phyloP scores from a whole-genome alignment of 2,888 invertebrate species.

The Xylophagus ater region DNA sequence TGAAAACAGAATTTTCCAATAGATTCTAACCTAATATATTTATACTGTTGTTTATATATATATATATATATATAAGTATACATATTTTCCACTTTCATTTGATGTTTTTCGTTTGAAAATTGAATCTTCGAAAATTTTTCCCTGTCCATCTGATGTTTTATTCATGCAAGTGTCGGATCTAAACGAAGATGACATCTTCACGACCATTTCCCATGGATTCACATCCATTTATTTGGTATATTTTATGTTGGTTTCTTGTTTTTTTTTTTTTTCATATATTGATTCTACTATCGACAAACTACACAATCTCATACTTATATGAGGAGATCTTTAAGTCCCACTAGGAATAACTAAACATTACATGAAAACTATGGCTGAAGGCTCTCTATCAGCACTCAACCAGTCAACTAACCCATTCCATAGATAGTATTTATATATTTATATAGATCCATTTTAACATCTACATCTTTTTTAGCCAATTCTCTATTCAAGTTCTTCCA shows the following conservation, averaged over 20 bases:
- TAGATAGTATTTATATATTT: no score
- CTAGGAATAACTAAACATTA: no score
- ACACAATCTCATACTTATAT: no score
- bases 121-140: constrained; percentile 19
- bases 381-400: constrained; percentile 12
- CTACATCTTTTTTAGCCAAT: no score
- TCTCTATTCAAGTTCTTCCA: no score
- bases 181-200: constrained; percentile 20
- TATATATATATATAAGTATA: constrained; percentile 7
- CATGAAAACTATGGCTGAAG: no score
- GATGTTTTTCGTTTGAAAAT: constrained; percentile 19
- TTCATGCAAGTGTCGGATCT: constrained; percentile 18
- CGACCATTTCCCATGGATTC: constrained; percentile 12
- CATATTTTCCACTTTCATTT: constrained; percentile 16
- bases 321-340: no score
- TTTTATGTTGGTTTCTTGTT: background rate
- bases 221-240: background rate
- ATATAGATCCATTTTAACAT: no score
- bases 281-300: no score
- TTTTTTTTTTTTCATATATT: background rate
- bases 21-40: constrained; percentile 7
- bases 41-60: constrained; percentile 1
- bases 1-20: no score
- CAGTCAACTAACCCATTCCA: constrained; percentile 3
- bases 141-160: constrained; percentile 21